Evolutionary conservation across 2,797 vertebrate genomes (phyloP).

Genomic region (Spheniscus humboldti): DNA sequence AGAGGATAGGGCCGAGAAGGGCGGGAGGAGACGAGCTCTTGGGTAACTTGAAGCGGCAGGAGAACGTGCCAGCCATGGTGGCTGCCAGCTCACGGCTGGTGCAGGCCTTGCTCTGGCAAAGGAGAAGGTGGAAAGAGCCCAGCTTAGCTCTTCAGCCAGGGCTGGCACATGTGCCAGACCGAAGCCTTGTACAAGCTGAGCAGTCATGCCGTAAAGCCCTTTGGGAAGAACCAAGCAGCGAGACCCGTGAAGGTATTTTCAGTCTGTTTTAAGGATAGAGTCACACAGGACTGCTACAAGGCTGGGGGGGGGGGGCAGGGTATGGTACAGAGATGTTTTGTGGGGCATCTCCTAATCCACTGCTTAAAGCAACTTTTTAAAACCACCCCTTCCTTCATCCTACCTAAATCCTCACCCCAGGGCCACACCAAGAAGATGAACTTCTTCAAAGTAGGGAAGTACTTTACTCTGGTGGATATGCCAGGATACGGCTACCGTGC

Average conservation of each 20-base stretch:
- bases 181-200: not conserved
- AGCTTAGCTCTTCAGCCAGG: not conserved
- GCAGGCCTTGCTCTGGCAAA: not conserved
- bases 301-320: no score
- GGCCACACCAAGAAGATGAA: constrained; percentile 98
- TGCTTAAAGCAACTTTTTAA: not conserved
- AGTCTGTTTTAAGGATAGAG: not conserved
- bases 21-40: not conserved
- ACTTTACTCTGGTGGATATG: constrained; percentile 92
- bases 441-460: constrained; percentile 89
- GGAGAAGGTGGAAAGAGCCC: not conserved
- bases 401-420: constrained; percentile 62
- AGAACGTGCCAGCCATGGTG: not conserved
- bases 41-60: no score
- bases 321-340: not conserved
- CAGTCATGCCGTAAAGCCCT: rapidly evolving
- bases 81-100: not conserved
- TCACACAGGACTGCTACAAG: rapidly evolving
- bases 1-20: not conserved
- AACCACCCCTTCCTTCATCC: not conserved
- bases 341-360: not conserved
- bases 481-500: constrained; percentile 91
- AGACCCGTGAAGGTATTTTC: not conserved
- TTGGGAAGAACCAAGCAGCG: not conserved
- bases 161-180: rapidly evolving